Evolutionary conservation across 2,113 vertebrate species (phyloP), one percentile per base, ranked within the genome.

Genomic region (Marcusenius ussheri): DNA sequence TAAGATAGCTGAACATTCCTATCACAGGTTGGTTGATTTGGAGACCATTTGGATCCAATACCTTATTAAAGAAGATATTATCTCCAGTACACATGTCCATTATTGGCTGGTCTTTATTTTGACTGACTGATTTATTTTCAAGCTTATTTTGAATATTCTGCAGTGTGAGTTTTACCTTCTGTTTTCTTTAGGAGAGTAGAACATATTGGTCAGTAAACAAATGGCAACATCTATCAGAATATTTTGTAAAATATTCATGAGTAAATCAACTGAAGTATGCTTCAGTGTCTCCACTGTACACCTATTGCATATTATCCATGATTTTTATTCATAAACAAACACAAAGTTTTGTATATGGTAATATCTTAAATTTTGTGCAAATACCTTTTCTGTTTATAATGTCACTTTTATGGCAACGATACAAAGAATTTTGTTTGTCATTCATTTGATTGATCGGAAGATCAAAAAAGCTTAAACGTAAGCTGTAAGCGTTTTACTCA

Each of bases 401-500:
- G 10, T 70, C 9, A 27, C 62, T 88, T 35, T 11, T 17, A 83
- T 45, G 74, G 17, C 19, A 58, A 8, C 19, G 31, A 83, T 83
- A 47, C 10, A 1, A 87, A 89, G 39, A 87, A 66, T 62, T 85
- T n/a, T 62, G 31, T 77, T 83, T 51, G 39, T 53, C 70, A 85
- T 62, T 46, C 13, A 42, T 70, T 84, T 83, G 51, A 19, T 11
- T 83, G 50, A 17, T 27, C 11, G 17, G 45, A 87, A 87, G 53
- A 58, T 56, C 62, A 53, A 11, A 70, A 47, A 74, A 87, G 45
- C 56, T 74, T 27, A 87, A 90, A 66, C 45, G 47, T 62, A 84
- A 51, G 1, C 35, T 27, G 46, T 88, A 83, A 80, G 88, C 15
- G 39, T 27, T 90, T 91, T 89, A 50, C 89, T 91, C 74, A 47